These are phyloP conservation scores for Sebastes diploproa DNA, from an alignment of 2,797 vertebrate species.

Conservation along the genomic window DNA sequence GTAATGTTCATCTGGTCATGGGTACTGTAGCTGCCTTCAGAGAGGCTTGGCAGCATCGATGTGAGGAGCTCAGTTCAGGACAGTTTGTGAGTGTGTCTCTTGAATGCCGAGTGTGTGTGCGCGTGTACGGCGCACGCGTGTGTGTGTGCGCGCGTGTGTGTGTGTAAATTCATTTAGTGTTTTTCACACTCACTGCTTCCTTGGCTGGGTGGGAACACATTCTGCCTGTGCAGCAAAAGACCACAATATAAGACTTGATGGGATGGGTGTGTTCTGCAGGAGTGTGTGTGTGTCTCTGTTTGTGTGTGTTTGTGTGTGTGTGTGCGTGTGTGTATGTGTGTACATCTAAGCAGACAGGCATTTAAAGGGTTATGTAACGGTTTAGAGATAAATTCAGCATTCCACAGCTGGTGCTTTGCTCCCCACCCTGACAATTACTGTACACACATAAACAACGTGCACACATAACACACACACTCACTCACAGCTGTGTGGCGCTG, in stretches of 20 bases:
- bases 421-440: slow-evolving; percentile 58
- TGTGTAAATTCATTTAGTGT: slow-evolving; percentile 21
- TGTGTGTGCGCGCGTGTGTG: background rate
- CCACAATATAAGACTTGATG: slow-evolving; percentile 37
- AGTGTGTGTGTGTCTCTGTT: background rate
- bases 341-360: slow-evolving; percentile 25
- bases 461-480: slow-evolving; percentile 8
- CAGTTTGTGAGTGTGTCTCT: background rate
- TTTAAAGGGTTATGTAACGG: slow-evolving; percentile 62
- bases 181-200: slow-evolving; percentile 26
- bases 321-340: background rate
- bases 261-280: slow-evolving; percentile 33
- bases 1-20: slow-evolving; percentile 46
- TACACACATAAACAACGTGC: slow-evolving; percentile 27
- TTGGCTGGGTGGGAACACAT: slow-evolving; percentile 20
- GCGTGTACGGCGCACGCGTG: background rate
- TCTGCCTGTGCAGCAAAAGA: slow-evolving; percentile 33
- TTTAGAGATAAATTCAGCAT: slow-evolving; percentile 65
- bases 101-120: background rate
- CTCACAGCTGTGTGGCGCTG: background rate
- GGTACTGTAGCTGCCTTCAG: slow-evolving; percentile 2
- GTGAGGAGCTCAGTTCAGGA: slow-evolving; percentile 9
- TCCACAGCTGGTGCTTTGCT: slow-evolving; percentile 60
- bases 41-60: slow-evolving; percentile 6
- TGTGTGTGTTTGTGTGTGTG: background rate